Percentiles rank a stretch among this genome's conserved stretches.
These are phyloP conservation scores for Tenodera sinensis DNA, from an alignment of 2,888 invertebrate species.

Conservation along the genomic window DNA sequence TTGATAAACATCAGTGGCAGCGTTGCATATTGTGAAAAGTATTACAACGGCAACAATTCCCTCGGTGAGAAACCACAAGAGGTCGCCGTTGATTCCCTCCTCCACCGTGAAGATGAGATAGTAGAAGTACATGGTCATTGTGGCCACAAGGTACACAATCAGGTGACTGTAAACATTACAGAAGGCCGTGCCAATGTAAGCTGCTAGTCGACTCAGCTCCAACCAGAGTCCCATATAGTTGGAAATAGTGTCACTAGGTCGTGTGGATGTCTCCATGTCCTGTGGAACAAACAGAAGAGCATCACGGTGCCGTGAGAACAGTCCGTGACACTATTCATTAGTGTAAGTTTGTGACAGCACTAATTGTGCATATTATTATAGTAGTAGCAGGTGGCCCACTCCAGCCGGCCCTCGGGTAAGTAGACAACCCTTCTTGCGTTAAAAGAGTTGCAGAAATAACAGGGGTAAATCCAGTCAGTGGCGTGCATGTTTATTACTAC, in stretches of 20 bases:
- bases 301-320: too few species aligned
- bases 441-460: too few species aligned
- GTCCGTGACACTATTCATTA: too few species aligned
- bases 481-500: too few species aligned
- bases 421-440: too few species aligned
- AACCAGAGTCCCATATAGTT: neutral
- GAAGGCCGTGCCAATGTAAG: neutral
- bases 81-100: neutral
- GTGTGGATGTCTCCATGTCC: neutral
- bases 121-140: neutral
- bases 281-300: neutral
- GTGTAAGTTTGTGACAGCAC: too few species aligned
- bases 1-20: neutral
- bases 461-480: too few species aligned
- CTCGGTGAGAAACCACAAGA: neutral
- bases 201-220: neutral
- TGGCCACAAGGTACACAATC: neutral
- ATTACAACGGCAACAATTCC: neutral
- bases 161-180: neutral
- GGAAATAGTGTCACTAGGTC: neutral
- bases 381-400: too few species aligned
- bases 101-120: neutral
- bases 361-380: too few species aligned
- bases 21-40: neutral
- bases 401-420: too few species aligned